These are phyloP conservation scores for Spisula subtruncata DNA, from an alignment of 2,888 invertebrate genomes.

Conservation along the genomic window DNA sequence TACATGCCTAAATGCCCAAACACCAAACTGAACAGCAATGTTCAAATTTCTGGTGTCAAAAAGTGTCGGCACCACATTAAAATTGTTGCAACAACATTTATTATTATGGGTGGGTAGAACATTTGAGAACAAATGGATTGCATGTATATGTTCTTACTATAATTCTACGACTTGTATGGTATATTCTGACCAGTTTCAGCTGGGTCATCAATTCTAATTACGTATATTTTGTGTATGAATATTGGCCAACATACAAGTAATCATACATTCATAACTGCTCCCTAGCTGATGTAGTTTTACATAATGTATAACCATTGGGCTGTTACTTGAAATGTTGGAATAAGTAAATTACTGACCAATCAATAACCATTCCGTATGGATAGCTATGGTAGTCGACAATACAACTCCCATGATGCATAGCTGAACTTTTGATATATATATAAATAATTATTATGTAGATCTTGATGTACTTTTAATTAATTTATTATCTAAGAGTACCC, in stretches of 20 bases:
- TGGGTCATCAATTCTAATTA: no score
- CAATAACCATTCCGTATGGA: not conserved
- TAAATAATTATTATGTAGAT: not conserved
- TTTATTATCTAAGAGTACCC: not conserved
- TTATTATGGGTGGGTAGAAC: no score
- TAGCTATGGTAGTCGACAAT: not conserved
- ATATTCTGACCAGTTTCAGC: no score
- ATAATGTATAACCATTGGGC: not conserved
- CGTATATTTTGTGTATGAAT: no score
- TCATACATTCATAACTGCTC: not conserved
- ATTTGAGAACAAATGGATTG: no score
- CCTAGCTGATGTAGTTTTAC: not conserved
- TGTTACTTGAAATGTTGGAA: not conserved
- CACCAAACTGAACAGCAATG: no score
- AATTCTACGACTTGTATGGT: no score
- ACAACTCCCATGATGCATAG: not conserved
- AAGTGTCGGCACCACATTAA: no score
- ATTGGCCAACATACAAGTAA: not conserved
- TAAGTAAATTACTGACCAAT: not conserved
- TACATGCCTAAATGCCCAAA: no score
- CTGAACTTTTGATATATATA: not conserved
- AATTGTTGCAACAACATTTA: no score
- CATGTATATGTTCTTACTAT: no score
- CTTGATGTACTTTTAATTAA: not conserved
- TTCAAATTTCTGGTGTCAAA: no score